Evolutionary conservation across 2,113 vertebrate species (phyloP).

Genomic region (Triplophysa tibetana): DNA sequence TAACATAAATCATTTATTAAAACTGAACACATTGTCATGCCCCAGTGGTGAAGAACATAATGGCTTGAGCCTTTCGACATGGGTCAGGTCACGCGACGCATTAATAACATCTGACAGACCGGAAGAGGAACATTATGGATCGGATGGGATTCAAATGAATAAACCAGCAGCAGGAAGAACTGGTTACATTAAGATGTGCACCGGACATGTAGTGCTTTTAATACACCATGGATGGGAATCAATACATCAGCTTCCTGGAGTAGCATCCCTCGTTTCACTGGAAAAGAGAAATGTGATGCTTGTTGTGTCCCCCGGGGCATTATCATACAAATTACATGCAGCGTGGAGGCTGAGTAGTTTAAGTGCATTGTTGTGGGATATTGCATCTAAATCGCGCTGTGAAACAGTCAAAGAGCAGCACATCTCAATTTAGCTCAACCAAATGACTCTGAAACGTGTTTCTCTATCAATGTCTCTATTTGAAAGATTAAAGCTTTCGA

Average conservation of each 20-base stretch:
- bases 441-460: neutral
- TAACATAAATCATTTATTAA: conserved; percentile 40
- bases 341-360: neutral
- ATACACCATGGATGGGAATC: conserved; percentile 51
- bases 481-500: neutral
- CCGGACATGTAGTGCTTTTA: conserved; percentile 45
- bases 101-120: conserved; percentile 18
- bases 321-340: conserved; percentile 30
- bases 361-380: conserved; percentile 9
- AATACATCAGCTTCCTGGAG: conserved; percentile 42
- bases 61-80: neutral
- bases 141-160: conserved; percentile 47
- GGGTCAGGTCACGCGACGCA: conserved; percentile 26
- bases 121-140: conserved; percentile 43
- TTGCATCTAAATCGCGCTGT: conserved; percentile 4
- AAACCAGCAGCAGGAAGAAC: conserved; percentile 48
- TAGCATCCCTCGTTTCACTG: conserved; percentile 5
- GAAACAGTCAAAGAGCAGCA: neutral
- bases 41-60: neutral
- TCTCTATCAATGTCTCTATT: neutral
- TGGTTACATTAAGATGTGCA: conserved; percentile 47
- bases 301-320: conserved; percentile 12
- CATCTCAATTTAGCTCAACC: neutral
- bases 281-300: conserved; percentile 25
- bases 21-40: neutral